These are phyloP conservation scores for Ictalurus furcatus DNA, from an alignment of 2,113 vertebrate genomes.

Conservation along the genomic window DNA sequence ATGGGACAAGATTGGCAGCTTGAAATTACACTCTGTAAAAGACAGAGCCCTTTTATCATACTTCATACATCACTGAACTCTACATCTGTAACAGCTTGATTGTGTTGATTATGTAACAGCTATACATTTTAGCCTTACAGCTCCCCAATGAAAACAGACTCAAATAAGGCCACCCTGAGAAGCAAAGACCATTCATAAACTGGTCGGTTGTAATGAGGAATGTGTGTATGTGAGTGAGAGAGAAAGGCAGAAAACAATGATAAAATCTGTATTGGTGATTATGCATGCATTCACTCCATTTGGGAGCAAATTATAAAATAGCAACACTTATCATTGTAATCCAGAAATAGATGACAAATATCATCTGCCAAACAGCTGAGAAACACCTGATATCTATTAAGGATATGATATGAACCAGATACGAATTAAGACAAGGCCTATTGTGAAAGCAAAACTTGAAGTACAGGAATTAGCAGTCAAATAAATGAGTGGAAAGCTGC, in stretches of 20 bases:
- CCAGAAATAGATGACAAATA: slow-evolving; percentile 11
- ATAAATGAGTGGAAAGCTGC: slow-evolving; percentile 15
- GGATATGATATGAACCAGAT: slow-evolving; percentile 10
- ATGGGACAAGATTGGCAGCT: slow-evolving; percentile 10
- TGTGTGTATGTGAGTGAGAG: background rate
- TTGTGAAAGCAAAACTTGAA: slow-evolving; percentile 25
- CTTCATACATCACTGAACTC: slow-evolving; percentile 51
- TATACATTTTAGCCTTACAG: slow-evolving; percentile 46
- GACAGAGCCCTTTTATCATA: background rate
- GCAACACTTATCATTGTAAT: slow-evolving; percentile 17
- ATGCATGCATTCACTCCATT: slow-evolving; percentile 4
- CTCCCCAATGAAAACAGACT: slow-evolving; percentile 39
- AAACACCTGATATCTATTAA: slow-evolving; percentile 35
- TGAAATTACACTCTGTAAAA: slow-evolving; percentile 11
- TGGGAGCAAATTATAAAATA: background rate
- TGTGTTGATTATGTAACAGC: slow-evolving; percentile 56
- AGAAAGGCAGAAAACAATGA: background rate
- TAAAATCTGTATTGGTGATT: background rate
- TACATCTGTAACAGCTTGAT: slow-evolving; percentile 48
- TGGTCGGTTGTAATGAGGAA: background rate
- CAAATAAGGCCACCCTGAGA: slow-evolving; percentile 8
- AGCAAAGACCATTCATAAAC: background rate
- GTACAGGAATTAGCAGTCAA: background rate
- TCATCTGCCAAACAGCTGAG: slow-evolving; percentile 1
- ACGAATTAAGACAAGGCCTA: slow-evolving; percentile 15